A percentile compares a stretch with the other conserved stretches of the same genome.
These are phyloP conservation scores for Drosophila busckii DNA, from an alignment of 1,140 invertebrate genomes.

Conservation along the genomic window DNA sequence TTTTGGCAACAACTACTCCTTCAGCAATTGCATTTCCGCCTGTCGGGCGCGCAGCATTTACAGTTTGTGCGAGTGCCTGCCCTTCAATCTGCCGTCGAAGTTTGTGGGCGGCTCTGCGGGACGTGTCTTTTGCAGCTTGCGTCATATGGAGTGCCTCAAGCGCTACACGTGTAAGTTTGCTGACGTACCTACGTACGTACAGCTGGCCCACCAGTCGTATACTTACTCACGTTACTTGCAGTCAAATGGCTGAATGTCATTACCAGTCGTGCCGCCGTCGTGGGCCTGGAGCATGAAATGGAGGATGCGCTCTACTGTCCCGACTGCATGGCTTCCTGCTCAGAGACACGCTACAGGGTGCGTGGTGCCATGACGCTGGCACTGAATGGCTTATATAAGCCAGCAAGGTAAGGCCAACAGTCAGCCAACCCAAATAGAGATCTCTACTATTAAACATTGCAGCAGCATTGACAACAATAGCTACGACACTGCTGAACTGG, in stretches of 20 bases:
- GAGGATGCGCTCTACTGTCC: slow-evolving; percentile 75
- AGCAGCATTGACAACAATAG: slow-evolving; percentile 18
- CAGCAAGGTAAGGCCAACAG: slow-evolving; percentile 36
- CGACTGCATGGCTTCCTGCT: slow-evolving; percentile 62
- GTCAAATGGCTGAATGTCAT: slow-evolving; percentile 78
- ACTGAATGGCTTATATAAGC: slow-evolving; percentile 22
- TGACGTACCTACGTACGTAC: too few species aligned
- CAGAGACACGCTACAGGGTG: slow-evolving; percentile 55
- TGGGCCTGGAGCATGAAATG: slow-evolving; percentile 71
- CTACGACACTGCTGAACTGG: slow-evolving; percentile 38
- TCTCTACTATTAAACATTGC: slow-evolving; percentile 17
- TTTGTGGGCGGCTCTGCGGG: slow-evolving; percentile 36
- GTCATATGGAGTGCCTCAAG: slow-evolving; percentile 60
- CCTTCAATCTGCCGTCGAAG: slow-evolving; percentile 80
- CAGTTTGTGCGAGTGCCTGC: slow-evolving; percentile 80
- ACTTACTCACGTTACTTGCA: slow-evolving; percentile 32
- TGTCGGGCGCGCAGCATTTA: slow-evolving; percentile 80
- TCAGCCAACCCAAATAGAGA: slow-evolving; percentile 16
- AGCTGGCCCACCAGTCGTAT: too few species aligned
- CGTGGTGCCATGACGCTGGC: slow-evolving; percentile 48
- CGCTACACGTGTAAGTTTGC: slow-evolving; percentile 67
- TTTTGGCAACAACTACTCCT: slow-evolving; percentile 48
- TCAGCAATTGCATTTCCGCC: slow-evolving; percentile 81
- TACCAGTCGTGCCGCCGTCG: slow-evolving; percentile 56
- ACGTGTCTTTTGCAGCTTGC: slow-evolving; percentile 65